Evolutionary conservation across 2,113 vertebrate species (phyloP), one percentile per base, ranked within the genome.

Genomic region (Polypterus bichir): DNA sequence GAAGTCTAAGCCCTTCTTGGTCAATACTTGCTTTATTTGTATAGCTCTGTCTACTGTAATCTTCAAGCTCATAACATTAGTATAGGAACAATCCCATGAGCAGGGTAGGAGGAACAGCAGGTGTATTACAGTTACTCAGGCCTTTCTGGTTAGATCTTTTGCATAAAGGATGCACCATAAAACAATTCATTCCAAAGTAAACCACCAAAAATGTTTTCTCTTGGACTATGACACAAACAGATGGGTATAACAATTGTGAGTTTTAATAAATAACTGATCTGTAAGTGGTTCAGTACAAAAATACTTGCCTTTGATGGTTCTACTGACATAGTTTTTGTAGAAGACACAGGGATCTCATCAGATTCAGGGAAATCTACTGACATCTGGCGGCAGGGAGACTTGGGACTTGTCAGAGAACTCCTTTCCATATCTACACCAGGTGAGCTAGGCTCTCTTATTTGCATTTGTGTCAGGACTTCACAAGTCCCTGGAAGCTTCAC

Each of bases 341-440:
- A 77, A 60, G 73, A 79, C 63, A 77, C 84, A 63, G 77, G 70
- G 27, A 79, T 73, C 59, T 77, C 71, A 48, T 91, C 88, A 49
- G 83, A 68, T 62, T 91, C 85, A 0, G 91, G 85, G 75, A 83
- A 91, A 74, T 94, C 91, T 62, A 97, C 86, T 67, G 90, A 93
- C 92, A 97, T 94, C 71, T 89, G 93, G 66, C 80, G 81, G 77
- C 92, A 83, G 0, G 90, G 88, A 6, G 91, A 91, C 27, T 77
- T 74, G 7, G 87, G 88, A 54, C 79, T 59, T 3, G 80, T 63
- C 61, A 87, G 86, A 0, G 75, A 83, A 3, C 63, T 75, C 0
- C n/a, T 61, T 56, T 82, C 69, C 0, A 74, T 69, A 60, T 76
- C 86, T 0, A 0, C 5, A 44, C 66, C 71, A 65, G 78, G 79